Percentiles rank a stretch among this genome's conserved stretches.
These are phyloP conservation scores for Pollachius pollachius DNA, from an alignment of 2,113 vertebrate species.

Conservation along the genomic window DNA sequence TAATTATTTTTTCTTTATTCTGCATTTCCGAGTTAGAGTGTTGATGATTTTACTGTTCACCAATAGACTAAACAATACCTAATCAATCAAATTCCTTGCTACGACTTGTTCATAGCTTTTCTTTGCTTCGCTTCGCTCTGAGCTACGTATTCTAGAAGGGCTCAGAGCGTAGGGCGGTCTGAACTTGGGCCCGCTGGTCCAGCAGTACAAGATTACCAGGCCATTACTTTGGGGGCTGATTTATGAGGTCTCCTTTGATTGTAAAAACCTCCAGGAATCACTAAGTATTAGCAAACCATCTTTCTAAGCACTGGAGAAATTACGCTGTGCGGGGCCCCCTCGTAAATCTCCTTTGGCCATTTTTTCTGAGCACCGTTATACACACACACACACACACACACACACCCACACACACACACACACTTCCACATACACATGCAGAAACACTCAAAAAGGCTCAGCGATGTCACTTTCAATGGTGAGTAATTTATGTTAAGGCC, in stretches of 20 bases:
- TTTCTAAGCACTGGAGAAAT: conserved; percentile 65
- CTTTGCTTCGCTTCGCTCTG: not conserved
- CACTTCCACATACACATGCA: conserved; percentile 11
- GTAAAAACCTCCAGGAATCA: conserved; percentile 67
- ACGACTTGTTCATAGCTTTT: not conserved
- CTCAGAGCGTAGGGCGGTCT: not conserved
- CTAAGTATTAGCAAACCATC: conserved; percentile 70
- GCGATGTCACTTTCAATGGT: conserved; percentile 59
- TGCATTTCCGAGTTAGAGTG: too few relatives aligned
- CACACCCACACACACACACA: conserved; percentile 6
- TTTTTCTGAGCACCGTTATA: conserved; percentile 3
- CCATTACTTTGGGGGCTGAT: conserved; percentile 60
- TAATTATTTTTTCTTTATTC: too few relatives aligned
- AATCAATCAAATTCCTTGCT: not conserved
- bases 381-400: conserved; percentile 15
- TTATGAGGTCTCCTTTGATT: conserved; percentile 62
- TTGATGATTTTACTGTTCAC: too few relatives aligned
- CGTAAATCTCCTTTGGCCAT: conserved; percentile 66
- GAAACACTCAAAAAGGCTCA: conserved; percentile 15
- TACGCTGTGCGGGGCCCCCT: conserved; percentile 21
- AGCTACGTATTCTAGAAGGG: not conserved
- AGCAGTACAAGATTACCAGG: conserved; percentile 62
- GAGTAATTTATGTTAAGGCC: conserved; percentile 58
- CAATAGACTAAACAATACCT: not conserved
- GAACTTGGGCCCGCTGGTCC: conserved; percentile 4